Evolutionary conservation across 2,797 vertebrate genomes (phyloP).

Genomic region (Chelon labrosus): DNA sequence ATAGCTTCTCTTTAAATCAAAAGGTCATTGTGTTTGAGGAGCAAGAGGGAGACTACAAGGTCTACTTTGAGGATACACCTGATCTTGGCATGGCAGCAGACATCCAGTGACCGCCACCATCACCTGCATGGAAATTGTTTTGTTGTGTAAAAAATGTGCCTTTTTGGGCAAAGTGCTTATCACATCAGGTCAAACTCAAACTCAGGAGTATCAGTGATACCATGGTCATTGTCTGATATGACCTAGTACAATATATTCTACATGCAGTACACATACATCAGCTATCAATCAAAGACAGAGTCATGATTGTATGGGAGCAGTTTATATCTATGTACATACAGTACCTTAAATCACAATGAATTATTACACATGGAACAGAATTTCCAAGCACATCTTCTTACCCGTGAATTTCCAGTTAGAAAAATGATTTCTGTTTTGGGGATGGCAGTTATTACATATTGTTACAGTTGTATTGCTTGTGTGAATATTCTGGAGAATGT

Average conservation of each 20-base stretch:
- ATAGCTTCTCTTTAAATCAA: slow-evolving; percentile 27
- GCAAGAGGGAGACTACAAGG: slow-evolving; percentile 84
- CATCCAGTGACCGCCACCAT: slow-evolving; percentile 77
- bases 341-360: slow-evolving; percentile 55
- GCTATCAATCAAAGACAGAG: slow-evolving; percentile 23
- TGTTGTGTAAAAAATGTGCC: background rate
- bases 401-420: slow-evolving; percentile 22
- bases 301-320: slow-evolving; percentile 35
- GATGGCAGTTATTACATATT: background rate
- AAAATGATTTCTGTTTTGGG: slow-evolving; percentile 12
- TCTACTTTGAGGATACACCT: slow-evolving; percentile 88
- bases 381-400: slow-evolving; percentile 14
- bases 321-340: slow-evolving; percentile 67
- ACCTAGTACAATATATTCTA: background rate
- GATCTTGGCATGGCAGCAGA: slow-evolving; percentile 92
- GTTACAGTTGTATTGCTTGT: slow-evolving; percentile 38
- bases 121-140: background rate
- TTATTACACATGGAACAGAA: slow-evolving; percentile 39
- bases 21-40: slow-evolving; percentile 95
- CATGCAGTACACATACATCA: background rate
- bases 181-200: background rate
- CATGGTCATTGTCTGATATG: background rate
- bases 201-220: background rate
- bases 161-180: background rate
- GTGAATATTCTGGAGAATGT: slow-evolving; percentile 28